Evolutionary conservation across 2,888 invertebrate genomes (phyloP).

Genomic region (Therioaphis trifolii): DNA sequence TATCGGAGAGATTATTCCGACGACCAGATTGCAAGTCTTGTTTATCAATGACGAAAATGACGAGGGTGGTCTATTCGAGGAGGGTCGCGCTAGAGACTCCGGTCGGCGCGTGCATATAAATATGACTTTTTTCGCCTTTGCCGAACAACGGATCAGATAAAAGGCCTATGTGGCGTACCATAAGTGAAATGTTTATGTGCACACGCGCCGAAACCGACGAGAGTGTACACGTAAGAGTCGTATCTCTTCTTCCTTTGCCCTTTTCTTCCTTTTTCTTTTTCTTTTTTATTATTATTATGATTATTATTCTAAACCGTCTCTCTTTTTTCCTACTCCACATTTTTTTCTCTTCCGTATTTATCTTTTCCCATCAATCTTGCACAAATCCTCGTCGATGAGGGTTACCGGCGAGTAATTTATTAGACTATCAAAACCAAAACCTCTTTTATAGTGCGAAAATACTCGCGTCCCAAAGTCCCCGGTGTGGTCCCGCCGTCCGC

Average conservation of each 20-base stretch:
- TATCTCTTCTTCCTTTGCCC: background rate
- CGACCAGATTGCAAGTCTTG: slow-evolving; percentile 49
- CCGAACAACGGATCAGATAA: slow-evolving; percentile 36
- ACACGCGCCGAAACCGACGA: background rate
- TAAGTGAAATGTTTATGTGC: slow-evolving; percentile 57
- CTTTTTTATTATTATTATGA: slow-evolving; percentile 10
- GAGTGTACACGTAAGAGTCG: background rate
- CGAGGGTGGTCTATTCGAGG: slow-evolving; percentile 44
- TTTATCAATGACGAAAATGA: slow-evolving; percentile 53
- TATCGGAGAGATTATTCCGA: slow-evolving; percentile 41
- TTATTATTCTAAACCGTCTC: background rate
- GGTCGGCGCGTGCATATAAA: slow-evolving; percentile 31
- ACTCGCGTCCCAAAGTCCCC: slow-evolving; percentile 58
- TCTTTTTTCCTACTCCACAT: background rate
- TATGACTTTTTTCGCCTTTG: slow-evolving; percentile 39
- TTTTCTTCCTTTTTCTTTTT: background rate
- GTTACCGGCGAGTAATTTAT: slow-evolving; percentile 64
- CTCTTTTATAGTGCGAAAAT: slow-evolving; percentile 63
- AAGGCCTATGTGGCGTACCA: background rate
- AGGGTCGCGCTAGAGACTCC: slow-evolving; percentile 30
- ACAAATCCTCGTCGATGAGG: slow-evolving; percentile 61
- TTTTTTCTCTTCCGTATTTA: slow-evolving; percentile 36
- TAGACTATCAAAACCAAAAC: slow-evolving; percentile 64
- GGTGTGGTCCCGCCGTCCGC: background rate
- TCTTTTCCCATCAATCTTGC: slow-evolving; percentile 62